A percentile compares a stretch with the other conserved stretches of the same genome.
These are phyloP conservation scores for Augiades crinisus DNA, from an alignment of 2,888 invertebrate species.

Conservation along the genomic window DNA sequence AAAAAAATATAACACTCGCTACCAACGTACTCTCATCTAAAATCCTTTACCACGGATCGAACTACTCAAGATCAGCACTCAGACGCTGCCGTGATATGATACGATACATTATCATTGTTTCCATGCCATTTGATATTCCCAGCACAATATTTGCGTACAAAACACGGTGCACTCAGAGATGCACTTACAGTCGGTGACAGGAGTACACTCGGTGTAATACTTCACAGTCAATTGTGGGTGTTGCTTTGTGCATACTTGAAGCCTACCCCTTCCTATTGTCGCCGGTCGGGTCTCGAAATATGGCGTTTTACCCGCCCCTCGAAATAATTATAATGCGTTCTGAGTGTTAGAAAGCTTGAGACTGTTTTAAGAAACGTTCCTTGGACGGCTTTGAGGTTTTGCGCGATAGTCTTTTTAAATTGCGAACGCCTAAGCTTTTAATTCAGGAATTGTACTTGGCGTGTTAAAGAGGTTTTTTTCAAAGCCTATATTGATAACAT, in stretches of 20 bases:
- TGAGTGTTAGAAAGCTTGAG: slow-evolving; percentile 4
- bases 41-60: not conserved
- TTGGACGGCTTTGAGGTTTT: not conserved
- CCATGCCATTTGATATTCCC: slow-evolving; percentile 28
- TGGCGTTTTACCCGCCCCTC: slow-evolving; percentile 14
- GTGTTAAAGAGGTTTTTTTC: too few species aligned
- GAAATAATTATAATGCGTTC: slow-evolving; percentile 22
- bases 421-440: too few species aligned
- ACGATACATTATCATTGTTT: slow-evolving; percentile 27
- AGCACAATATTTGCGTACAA: slow-evolving; percentile 53
- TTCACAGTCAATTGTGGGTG: slow-evolving; percentile 53
- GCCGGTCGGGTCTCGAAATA: slow-evolving; percentile 15
- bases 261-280: slow-evolving; percentile 42
- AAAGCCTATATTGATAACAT: too few species aligned
- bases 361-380: slow-evolving; percentile 15
- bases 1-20: too few species aligned
- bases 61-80: slow-evolving; percentile 6
- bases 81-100: slow-evolving; percentile 18
- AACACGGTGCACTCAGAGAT: slow-evolving; percentile 42
- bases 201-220: slow-evolving; percentile 50
- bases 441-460: too few species aligned
- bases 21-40: too few species aligned
- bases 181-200: slow-evolving; percentile 48
- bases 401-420: too few species aligned
- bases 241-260: slow-evolving; percentile 53